Evolutionary conservation across 2,888 invertebrate species (phyloP).

Genomic region (Loripinus fragilis): DNA sequence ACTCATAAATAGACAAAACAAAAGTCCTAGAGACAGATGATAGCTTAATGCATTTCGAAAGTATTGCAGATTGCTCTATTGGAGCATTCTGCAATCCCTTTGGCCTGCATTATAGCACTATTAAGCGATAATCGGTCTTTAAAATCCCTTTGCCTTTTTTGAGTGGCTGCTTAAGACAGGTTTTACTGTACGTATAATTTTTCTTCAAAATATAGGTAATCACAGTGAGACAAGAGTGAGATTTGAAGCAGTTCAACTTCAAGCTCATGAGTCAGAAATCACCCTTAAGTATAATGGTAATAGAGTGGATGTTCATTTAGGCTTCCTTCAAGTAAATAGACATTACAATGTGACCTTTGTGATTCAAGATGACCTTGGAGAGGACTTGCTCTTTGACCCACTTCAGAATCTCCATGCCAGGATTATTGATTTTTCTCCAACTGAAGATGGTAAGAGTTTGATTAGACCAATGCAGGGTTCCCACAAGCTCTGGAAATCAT

Average conservation of each 20-base stretch:
- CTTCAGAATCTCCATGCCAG: slow-evolving; percentile 76
- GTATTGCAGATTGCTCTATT: too few relatives aligned
- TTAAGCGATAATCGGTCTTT: too few relatives aligned
- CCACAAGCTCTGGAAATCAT: too few relatives aligned
- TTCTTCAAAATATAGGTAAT: neutral
- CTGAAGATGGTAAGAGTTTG: slow-evolving; percentile 74
- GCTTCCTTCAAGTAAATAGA: slow-evolving; percentile 82
- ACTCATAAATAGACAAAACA: too few relatives aligned
- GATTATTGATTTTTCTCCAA: slow-evolving; percentile 67
- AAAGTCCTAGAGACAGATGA: too few relatives aligned
- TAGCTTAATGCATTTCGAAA: too few relatives aligned
- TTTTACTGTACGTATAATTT: too few relatives aligned
- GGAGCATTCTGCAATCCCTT: too few relatives aligned
- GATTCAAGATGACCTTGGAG: slow-evolving; percentile 72
- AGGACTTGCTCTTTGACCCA: slow-evolving; percentile 74
- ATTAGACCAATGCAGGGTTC: too few relatives aligned
- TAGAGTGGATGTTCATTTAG: slow-evolving; percentile 79
- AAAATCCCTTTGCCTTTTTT: too few relatives aligned
- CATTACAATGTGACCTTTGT: slow-evolving; percentile 78
- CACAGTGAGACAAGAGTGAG: slow-evolving; percentile 40
- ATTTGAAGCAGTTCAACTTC: slow-evolving; percentile 67
- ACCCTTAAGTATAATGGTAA: slow-evolving; percentile 66
- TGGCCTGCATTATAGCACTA: too few relatives aligned
- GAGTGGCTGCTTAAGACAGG: too few relatives aligned
- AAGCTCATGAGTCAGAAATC: slow-evolving; percentile 78